Evolutionary conservation across 2,797 vertebrate genomes (phyloP), one percentile per base, ranked within the genome.

Genomic region (Columba guinea): DNA sequence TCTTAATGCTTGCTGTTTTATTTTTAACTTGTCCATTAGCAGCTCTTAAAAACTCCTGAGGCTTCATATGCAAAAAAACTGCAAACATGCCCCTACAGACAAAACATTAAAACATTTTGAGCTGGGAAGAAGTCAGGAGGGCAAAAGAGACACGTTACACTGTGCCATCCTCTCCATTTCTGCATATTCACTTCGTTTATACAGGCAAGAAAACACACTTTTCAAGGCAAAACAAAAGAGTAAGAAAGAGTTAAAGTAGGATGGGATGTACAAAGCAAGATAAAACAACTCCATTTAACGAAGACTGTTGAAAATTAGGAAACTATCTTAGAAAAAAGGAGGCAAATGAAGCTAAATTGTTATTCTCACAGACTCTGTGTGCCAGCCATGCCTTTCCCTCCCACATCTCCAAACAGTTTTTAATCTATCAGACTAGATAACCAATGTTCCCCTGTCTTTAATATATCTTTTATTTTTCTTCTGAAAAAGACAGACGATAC

Each of bases 401-500:
- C 62, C 28, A 52, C 2, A 0, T 30, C 55, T 82, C 76, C 27
- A 48, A 68, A 2, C 8, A 5, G 11, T 59, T 89, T 87, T 92
- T 60, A 62, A 87, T 77, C 62, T 89, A 39, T 68, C 62, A 60
- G 64, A 51, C 75, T 32, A 68, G 65, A 84, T 78, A 81, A 94
- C 22, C 10, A 46, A 32, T 75, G 65, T 10, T 93, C 71, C 67
- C 62, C 37, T 35, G 46, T 19, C 87, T 73, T 84, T 69, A 91
- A 84, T 62, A 22, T 2, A 93, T 44, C 68, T 85, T 89, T 83
- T 56, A 13, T 48, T 78, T 79, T 85, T 24, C 58, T 67, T 59
- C 77, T 75, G 62, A 60, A 93, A 91, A 59, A 87, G 94, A 71
- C n/a, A 92, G 78, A 68, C 81, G 62, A 87, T 87, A 59, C 62